Percentiles rank a stretch among this genome's conserved stretches.
Evolutionary conservation across 2,113 vertebrate species (phyloP).

Genomic region (Prietella phreatophila): DNA sequence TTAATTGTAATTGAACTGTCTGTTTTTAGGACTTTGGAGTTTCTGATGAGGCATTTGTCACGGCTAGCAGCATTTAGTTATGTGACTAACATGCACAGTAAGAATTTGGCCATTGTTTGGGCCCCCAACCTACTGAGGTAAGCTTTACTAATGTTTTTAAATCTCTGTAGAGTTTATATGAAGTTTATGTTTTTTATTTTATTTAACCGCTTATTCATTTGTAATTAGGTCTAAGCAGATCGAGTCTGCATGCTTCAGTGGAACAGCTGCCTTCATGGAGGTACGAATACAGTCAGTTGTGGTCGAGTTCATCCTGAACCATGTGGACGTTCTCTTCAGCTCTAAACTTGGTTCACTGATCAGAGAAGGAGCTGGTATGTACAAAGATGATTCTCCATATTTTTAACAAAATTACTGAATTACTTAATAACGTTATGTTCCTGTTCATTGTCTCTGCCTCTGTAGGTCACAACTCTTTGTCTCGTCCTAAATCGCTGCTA

Average conservation of each 20-base stretch:
- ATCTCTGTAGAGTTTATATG: not conserved
- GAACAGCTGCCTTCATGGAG: constrained; percentile 98
- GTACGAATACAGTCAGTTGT: constrained; percentile 97
- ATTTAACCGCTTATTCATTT: not conserved
- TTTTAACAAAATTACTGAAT: not conserved
- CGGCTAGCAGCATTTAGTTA: constrained; percentile 92
- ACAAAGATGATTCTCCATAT: not conserved
- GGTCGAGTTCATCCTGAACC: constrained; percentile 96
- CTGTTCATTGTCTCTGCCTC: not conserved
- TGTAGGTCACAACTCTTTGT: constrained; percentile 84
- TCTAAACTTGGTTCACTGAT: constrained; percentile 89
- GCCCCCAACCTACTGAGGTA: constrained; percentile 95
- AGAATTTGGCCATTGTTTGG: constrained; percentile 98
- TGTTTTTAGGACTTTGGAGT: constrained; percentile 89
- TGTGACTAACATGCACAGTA: constrained; percentile 98
- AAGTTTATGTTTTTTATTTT: not conserved
- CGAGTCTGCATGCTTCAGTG: constrained; percentile 95
- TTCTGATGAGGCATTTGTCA: constrained; percentile 96
- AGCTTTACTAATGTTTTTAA: not conserved
- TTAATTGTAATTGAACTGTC: not conserved
- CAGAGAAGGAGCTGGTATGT: constrained; percentile 88
- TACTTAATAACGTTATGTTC: not conserved
- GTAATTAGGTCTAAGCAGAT: constrained; percentile 89
- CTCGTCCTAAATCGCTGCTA: constrained; percentile 92
- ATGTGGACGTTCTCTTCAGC: constrained; percentile 95